Evolutionary conservation across 1,140 invertebrate species (phyloP).

Genomic region (Pantala flavescens): DNA sequence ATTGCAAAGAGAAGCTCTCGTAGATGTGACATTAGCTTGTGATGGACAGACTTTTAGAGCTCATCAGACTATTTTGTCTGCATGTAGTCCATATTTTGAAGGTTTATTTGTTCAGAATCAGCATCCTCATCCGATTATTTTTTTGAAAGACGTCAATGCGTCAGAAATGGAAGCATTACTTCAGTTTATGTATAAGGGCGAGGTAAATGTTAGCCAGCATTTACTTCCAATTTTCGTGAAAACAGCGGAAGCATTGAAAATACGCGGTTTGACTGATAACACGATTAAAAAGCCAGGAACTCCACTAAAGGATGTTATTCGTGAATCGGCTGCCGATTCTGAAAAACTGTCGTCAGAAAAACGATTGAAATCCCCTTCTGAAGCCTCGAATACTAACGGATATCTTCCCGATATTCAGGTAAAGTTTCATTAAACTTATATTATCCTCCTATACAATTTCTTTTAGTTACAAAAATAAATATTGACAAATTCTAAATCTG

Average conservation of each 20-base stretch:
- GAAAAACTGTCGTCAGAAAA: background rate
- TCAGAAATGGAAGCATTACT: conserved; percentile 76
- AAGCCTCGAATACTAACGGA: background rate
- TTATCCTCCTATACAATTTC: no score
- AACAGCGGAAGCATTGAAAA: conserved; percentile 81
- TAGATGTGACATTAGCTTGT: conserved; percentile 86
- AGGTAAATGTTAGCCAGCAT: conserved; percentile 80
- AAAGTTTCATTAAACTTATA: background rate
- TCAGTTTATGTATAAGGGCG: conserved; percentile 85
- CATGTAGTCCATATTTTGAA: conserved; percentile 91
- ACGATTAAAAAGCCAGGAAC: conserved; percentile 35
- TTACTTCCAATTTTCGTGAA: conserved; percentile 78
- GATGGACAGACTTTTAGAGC: conserved; percentile 84
- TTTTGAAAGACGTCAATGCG: conserved; percentile 78
- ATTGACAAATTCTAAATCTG: background rate
- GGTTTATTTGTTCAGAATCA: conserved; percentile 82
- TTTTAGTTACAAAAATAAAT: no score
- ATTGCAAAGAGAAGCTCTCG: conserved; percentile 73
- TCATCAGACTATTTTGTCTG: conserved; percentile 85
- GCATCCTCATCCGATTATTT: conserved; percentile 85
- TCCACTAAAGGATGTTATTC: background rate
- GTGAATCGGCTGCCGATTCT: background rate
- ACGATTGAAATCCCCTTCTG: background rate
- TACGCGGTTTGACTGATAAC: conserved; percentile 78
- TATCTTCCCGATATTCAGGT: background rate